A percentile compares a stretch with the other conserved stretches of the same genome.
Conservation (phyloP, 2,113 vertebrate species). For the Genyomyrus donnyi region DNA sequence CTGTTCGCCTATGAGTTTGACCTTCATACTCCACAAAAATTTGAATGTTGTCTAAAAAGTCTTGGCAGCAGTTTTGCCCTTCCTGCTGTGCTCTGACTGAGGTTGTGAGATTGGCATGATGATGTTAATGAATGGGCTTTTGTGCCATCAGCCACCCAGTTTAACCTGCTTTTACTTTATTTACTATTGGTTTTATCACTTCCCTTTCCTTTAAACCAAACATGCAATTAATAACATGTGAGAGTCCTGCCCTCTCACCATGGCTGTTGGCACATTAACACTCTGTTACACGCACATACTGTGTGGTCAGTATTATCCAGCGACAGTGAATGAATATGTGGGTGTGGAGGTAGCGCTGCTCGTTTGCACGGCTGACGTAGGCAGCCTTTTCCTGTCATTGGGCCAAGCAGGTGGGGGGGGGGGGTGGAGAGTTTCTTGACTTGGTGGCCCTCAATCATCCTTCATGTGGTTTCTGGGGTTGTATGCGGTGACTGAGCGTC, state of each 20-base stretch:
- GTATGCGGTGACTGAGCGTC: background rate
- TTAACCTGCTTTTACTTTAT: background rate
- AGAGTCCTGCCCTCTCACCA: background rate
- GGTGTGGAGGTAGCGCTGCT: background rate
- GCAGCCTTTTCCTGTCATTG: background rate
- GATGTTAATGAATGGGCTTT: background rate
- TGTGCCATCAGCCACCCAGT: background rate
- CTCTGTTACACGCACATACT: background rate
- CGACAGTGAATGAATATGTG: background rate
- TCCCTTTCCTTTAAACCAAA: background rate
- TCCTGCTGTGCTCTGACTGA: background rate
- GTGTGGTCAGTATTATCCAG: background rate
- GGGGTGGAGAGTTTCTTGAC: background rate
- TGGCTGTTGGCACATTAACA: background rate
- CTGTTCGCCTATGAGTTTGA: background rate
- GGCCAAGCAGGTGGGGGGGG: background rate
- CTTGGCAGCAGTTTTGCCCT: background rate
- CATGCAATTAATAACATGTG: background rate
- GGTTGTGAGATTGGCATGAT: background rate
- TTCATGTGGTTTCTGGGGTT: conserved; percentile 14
- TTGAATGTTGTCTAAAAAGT: background rate
- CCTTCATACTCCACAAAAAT: background rate
- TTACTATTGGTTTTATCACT: background rate
- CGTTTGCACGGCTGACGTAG: background rate
- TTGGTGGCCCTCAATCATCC: background rate